phyloP scores from a whole-genome alignment of 2,888 invertebrate species.

The Arenicola marina region DNA sequence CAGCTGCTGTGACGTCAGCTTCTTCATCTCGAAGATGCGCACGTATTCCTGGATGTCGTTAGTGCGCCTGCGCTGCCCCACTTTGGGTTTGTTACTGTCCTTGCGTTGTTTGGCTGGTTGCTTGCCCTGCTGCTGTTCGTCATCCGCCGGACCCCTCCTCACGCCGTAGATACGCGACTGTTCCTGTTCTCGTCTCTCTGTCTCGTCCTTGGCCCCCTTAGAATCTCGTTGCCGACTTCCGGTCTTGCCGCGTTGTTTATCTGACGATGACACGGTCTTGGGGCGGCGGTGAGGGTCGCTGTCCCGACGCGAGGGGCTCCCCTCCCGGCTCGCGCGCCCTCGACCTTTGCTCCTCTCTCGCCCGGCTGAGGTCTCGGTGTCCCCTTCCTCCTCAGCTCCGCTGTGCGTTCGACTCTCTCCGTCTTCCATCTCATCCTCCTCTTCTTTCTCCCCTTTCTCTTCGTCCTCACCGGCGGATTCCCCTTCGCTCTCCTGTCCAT shows the following conservation, averaged over 20 bases:
- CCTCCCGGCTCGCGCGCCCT: neutral
- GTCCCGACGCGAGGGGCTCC: neutral
- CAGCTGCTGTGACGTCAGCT: conserved; percentile 24
- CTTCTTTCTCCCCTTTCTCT: neutral
- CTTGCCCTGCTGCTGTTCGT: neutral
- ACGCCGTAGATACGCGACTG: no score
- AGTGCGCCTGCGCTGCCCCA: neutral
- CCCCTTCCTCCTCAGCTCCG: neutral
- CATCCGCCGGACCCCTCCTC: neutral
- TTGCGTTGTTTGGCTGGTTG: neutral
- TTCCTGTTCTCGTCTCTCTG: no score
- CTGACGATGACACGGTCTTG: no score
- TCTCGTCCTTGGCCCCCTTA: no score
- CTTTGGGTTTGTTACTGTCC: neutral
- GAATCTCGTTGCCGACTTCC: no score
- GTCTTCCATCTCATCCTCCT: neutral
- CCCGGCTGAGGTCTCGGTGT: neutral
- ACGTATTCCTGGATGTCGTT: conserved; percentile 31
- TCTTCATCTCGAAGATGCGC: conserved; percentile 34
- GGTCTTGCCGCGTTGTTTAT: no score
- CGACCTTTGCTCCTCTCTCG: neutral
- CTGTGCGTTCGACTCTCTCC: neutral
- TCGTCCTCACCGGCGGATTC: neutral
- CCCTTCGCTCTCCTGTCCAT: neutral
- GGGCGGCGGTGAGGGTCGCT: neutral